These are phyloP conservation scores for Scaptodrosophila latifasciaeformis DNA, from an alignment of 2,888 invertebrate genomes.

Conservation along the genomic window DNA sequence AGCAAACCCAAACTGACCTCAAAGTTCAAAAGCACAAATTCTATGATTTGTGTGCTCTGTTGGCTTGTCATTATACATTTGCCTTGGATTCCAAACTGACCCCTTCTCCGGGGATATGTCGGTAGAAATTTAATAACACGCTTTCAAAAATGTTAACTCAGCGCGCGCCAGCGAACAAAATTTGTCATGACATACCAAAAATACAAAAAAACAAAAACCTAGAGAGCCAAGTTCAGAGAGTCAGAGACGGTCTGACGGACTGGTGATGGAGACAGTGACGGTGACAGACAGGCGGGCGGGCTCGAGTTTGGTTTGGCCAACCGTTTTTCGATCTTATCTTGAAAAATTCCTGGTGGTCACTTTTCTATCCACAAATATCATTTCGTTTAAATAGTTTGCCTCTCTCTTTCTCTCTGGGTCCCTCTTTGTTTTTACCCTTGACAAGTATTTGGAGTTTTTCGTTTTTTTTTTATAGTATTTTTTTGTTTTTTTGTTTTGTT, in stretches of 20 bases:
- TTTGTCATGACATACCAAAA: conserved; percentile 69
- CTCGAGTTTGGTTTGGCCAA: conserved; percentile 33
- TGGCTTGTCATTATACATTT: background rate
- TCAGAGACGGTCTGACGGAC: conserved; percentile 35
- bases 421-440: conserved; percentile 12
- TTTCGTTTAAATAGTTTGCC: conserved; percentile 67
- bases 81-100: conserved; percentile 2
- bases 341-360: conserved; percentile 69
- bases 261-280: conserved; percentile 29
- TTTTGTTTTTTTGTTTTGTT: conserved; percentile 37
- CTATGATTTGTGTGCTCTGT: conserved; percentile 6
- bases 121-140: conserved; percentile 61
- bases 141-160: conserved; percentile 68
- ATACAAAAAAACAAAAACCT: conserved; percentile 10
- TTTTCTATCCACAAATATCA: conserved; percentile 70
- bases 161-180: conserved; percentile 55
- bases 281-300: conserved; percentile 64
- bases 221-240: background rate
- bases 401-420: conserved; percentile 17
- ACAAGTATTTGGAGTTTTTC: background rate
- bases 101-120: conserved; percentile 8
- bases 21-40: conserved; percentile 18
- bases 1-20: too few species aligned
- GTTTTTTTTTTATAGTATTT: conserved; percentile 22
- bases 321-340: conserved; percentile 69